A percentile compares a stretch with the other conserved stretches of the same genome.
These are phyloP conservation scores for Hemicrepidius hirtus DNA, from an alignment of 2,888 invertebrate species.

Conservation along the genomic window DNA sequence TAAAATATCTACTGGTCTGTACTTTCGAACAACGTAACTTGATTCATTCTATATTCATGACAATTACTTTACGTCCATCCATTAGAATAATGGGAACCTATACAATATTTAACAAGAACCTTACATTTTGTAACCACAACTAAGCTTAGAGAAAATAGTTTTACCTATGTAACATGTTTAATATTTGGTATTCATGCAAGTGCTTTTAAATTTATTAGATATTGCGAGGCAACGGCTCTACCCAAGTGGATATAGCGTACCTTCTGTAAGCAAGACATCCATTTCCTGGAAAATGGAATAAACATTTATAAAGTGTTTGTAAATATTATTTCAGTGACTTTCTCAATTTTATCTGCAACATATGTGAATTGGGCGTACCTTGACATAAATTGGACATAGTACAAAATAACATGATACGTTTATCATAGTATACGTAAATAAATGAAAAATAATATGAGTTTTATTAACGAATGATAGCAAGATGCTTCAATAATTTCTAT, in stretches of 20 bases:
- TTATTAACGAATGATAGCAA: no score
- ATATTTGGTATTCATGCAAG: not conserved
- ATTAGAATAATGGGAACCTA: not conserved
- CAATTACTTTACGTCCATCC: no score
- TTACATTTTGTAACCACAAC: not conserved
- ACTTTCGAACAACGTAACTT: not conserved
- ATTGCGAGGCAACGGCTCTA: not conserved
- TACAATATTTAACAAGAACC: not conserved
- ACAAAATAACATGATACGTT: not conserved
- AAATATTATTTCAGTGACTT: constrained; percentile 6
- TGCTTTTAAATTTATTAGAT: constrained; percentile 19
- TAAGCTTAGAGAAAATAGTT: not conserved
- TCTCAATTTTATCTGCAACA: not conserved
- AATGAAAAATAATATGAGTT: no score
- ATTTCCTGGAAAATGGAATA: constrained; percentile 21
- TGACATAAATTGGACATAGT: no score
- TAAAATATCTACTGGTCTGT: no score
- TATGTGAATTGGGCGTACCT: not conserved
- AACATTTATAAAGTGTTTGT: constrained; percentile 22
- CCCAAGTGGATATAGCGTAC: not conserved
- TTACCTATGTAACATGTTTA: no score
- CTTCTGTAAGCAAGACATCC: constrained; percentile 3
- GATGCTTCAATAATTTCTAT: no score
- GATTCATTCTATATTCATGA: no score
- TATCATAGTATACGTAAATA: no score